phyloP scores from a whole-genome alignment of 2,113 vertebrate species.

The Tenrec ecaudatus region DNA sequence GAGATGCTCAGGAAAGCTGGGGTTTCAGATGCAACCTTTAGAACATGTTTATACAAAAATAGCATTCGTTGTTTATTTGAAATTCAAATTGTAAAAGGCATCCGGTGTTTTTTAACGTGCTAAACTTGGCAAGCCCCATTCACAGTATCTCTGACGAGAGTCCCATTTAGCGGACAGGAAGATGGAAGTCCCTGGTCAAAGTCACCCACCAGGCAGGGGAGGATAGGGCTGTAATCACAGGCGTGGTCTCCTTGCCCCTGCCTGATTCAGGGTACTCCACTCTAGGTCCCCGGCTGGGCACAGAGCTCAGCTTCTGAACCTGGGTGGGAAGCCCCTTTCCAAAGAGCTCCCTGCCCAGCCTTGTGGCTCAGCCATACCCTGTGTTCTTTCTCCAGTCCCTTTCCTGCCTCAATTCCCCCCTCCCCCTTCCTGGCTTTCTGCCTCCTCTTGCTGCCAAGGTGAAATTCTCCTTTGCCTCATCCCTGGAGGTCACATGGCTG shows the following conservation, averaged over 20 bases:
- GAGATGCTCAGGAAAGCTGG: not conserved
- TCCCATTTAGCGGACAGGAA: not conserved
- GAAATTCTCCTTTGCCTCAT: not conserved
- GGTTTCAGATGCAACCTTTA: not conserved
- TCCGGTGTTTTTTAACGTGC: not conserved
- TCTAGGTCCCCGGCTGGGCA: not conserved
- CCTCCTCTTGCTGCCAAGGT: not conserved
- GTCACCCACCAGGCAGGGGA: not conserved
- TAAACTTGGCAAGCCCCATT: not conserved
- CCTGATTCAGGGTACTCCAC: not conserved
- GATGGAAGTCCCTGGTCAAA: conserved; percentile 10
- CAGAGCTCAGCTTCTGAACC: not conserved
- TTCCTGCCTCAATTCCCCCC: not conserved
- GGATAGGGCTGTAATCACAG: not conserved
- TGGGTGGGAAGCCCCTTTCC: not conserved
- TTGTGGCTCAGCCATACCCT: fast-evolving
- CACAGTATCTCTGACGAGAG: not conserved
- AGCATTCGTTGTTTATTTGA: not conserved
- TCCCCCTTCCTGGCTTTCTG: not conserved
- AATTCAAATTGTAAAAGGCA: not conserved
- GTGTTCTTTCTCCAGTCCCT: not conserved
- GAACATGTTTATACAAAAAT: not conserved
- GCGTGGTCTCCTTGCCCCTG: not conserved
- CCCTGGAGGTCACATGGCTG: not conserved
- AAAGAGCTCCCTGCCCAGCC: not conserved